Conservation (phyloP, 2,797 vertebrate genomes). For the Moxostoma hubbsi region DNA sequence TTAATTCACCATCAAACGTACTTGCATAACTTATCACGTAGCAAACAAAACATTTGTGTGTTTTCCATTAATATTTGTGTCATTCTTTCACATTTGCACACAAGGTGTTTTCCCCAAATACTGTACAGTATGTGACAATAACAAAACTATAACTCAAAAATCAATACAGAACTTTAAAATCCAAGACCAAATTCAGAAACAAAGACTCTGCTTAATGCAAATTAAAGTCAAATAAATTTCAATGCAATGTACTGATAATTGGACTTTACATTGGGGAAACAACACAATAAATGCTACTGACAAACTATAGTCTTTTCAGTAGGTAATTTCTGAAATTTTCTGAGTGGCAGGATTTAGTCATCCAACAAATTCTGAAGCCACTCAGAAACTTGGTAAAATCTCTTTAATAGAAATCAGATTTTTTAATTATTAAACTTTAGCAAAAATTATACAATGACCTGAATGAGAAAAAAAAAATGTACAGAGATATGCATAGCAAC, state of each 20-base stretch:
- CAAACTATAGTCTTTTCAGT: too few relatives aligned
- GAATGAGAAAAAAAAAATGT: background rate
- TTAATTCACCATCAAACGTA: slow-evolving; percentile 28
- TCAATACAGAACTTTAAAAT: background rate
- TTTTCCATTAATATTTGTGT: background rate
- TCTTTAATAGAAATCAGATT: background rate
- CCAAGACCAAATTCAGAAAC: too few relatives aligned
- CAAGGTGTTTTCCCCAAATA: background rate
- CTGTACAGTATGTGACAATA: background rate
- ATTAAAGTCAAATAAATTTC: too few relatives aligned
- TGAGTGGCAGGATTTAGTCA: too few relatives aligned
- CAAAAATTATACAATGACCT: background rate
- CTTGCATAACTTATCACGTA: background rate
- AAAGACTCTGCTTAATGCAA: background rate
- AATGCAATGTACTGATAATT: too few relatives aligned
- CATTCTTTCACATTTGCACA: background rate
- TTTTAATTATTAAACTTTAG: background rate
- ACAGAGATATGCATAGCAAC: background rate
- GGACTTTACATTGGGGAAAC: too few relatives aligned
- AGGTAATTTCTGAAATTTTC: too few relatives aligned
- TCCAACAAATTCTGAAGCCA: too few relatives aligned
- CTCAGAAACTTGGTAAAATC: too few relatives aligned
- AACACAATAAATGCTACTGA: too few relatives aligned
- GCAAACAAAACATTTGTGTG: slow-evolving; percentile 10
- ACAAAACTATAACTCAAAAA: background rate